Evolutionary conservation across 2,888 invertebrate genomes (phyloP), one percentile per base, ranked within the genome.

Genomic region (Heliconius hortense): DNA sequence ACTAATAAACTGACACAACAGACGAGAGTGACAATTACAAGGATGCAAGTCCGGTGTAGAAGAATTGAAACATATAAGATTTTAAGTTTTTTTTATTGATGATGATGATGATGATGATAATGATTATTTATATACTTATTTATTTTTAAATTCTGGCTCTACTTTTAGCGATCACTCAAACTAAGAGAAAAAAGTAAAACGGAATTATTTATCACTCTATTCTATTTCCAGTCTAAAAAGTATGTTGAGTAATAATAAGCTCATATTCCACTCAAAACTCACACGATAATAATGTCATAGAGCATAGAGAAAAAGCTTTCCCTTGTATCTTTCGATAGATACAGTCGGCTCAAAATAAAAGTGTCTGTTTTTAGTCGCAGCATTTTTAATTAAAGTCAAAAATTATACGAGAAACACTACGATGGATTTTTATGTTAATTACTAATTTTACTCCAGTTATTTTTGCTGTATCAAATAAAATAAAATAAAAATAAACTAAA

Each of bases 341-440:
- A 24, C 31, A 13, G 31, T 56, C 53, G 15, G 53, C 13, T 31
- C 35, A 56, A 56, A 69, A 56, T 56, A 69, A 56, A 69, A 56
- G 1, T 35, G 69, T 35, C 56, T 24, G 56, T 31, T 66, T 66
- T 24, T 35, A 66, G 39, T 66, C 56, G 15, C 69, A 56, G 56
- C 69, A 69, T 28, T 69, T 69, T 69, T 69, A 69, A 69, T 69
- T 69, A 69, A 69, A 69, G 56, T 31, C 69, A 56, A 69, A 69
- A 69, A 69, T 69, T 69, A 56, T 53, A 69, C n/a, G 56, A 53
- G 56, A 68, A 39, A 53, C n/a, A 53, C 56, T 69, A 10, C 69
- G 69, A 69, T 69, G 69, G 15, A 56, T 69, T 69, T 69, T 69
- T 69, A 69, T 69, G 69, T 69, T 69, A 69, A 69, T 69, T 69